phyloP scores from a whole-genome alignment of 2,113 vertebrate species.

The Ceuthmochares aereus region DNA sequence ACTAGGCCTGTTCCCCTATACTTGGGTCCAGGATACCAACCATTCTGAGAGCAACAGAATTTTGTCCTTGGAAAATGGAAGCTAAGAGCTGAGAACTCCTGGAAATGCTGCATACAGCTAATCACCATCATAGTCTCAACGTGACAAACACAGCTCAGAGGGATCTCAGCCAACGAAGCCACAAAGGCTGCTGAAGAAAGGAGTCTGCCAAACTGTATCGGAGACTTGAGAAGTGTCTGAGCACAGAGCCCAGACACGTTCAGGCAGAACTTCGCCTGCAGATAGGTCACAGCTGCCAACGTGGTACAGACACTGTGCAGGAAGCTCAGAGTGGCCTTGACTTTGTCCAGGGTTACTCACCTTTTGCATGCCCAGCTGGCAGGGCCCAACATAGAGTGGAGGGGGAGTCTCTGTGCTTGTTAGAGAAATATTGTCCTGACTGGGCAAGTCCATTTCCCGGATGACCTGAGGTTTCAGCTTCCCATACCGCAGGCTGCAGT shows the following conservation, averaged over 20 bases:
- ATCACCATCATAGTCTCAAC: background rate
- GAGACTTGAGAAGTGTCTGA: background rate
- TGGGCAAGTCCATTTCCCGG: slow-evolving; percentile 95
- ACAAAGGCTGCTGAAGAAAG: background rate
- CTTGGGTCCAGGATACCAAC: background rate
- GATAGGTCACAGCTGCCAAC: background rate
- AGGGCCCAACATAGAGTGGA: slow-evolving; percentile 90
- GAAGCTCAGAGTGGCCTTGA: background rate
- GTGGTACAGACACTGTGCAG: background rate
- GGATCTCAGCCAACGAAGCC: background rate
- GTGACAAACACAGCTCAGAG: background rate
- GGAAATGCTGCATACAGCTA: background rate
- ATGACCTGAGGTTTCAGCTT: slow-evolving; percentile 96
- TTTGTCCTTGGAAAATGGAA: background rate
- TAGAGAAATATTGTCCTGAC: slow-evolving; percentile 96
- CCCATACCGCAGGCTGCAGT: slow-evolving; percentile 96
- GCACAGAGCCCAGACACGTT: background rate
- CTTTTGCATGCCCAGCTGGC: slow-evolving; percentile 96
- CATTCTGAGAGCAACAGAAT: background rate
- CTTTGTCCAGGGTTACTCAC: slow-evolving; percentile 60
- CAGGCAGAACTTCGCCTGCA: background rate
- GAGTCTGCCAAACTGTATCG: background rate
- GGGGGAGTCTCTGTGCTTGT: slow-evolving; percentile 96
- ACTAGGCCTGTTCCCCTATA: background rate
- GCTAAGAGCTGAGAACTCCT: background rate